phyloP scores from a whole-genome alignment of 2,797 vertebrate species.

The Syngnathus rostellatus region DNA sequence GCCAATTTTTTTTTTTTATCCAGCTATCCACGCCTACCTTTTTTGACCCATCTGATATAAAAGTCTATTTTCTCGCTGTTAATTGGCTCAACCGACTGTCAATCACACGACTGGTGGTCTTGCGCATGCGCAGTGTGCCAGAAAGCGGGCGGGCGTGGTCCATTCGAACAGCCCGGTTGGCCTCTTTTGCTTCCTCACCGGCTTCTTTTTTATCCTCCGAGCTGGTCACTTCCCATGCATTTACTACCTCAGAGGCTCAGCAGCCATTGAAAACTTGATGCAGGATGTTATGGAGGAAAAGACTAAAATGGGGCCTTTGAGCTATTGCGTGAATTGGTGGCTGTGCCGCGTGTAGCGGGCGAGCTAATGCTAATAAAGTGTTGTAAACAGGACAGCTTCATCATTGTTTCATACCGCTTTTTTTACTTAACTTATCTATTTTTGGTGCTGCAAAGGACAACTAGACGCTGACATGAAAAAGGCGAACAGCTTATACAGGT shows the following conservation, averaged over 20 bases:
- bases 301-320: constrained; percentile 54
- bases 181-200: constrained; percentile 2
- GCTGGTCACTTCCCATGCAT: constrained; percentile 28
- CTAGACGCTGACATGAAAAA: constrained; percentile 56
- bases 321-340: constrained; percentile 33
- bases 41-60: too few species aligned
- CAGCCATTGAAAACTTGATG: constrained; percentile 20
- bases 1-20: too few species aligned
- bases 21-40: too few species aligned
- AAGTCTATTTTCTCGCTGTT: not conserved
- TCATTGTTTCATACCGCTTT: not conserved
- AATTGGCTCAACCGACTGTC: constrained; percentile 43
- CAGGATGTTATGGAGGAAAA: constrained; percentile 59
- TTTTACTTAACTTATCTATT: not conserved
- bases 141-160: not conserved
- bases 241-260: not conserved
- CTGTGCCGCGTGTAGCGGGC: constrained; percentile 22
- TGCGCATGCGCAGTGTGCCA: not conserved
- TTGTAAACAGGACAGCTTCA: constrained; percentile 4
- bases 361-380: constrained; percentile 38
- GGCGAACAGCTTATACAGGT: constrained; percentile 66
- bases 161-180: not conserved
- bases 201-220: not conserved
- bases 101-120: not conserved
- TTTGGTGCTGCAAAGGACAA: not conserved